Conservation (phyloP, 2,113 vertebrate genomes). For the Brachypodius melanocephalos region DNA sequence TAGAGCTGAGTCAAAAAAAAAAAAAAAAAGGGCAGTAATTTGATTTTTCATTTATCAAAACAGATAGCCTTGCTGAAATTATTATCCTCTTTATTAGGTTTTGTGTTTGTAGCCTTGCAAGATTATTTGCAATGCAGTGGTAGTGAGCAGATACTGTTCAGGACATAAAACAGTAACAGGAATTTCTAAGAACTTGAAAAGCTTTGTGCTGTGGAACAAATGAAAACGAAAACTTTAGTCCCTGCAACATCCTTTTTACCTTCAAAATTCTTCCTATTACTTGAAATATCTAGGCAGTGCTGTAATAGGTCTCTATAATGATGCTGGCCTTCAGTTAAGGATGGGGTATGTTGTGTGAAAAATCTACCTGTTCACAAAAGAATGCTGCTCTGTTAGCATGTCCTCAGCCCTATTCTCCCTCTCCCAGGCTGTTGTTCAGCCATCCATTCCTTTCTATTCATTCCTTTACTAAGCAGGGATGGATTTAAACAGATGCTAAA, state of each 20-base stretch:
- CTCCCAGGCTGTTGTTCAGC: not conserved
- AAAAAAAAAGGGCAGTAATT: not conserved
- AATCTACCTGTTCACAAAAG: not conserved
- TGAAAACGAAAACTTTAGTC: not conserved
- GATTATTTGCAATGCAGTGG: not conserved
- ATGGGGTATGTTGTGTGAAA: not conserved
- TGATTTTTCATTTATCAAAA: not conserved
- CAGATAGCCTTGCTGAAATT: not conserved
- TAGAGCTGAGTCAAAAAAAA: not conserved
- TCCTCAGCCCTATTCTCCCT: not conserved
- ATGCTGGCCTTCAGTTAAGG: not conserved
- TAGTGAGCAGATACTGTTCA: not conserved
- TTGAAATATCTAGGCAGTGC: not conserved
- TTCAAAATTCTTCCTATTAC: not conserved
- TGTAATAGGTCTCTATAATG: not conserved
- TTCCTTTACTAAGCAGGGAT: conserved; percentile 44
- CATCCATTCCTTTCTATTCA: conserved; percentile 18
- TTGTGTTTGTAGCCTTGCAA: not conserved
- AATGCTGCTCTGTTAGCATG: not conserved
- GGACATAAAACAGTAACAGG: not conserved
- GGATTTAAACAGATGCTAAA: conserved; percentile 57
- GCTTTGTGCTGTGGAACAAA: not conserved
- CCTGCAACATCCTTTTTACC: not conserved
- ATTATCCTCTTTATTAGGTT: not conserved
- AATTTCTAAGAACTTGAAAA: not conserved